Conservation (phyloP, 2,888 invertebrate genomes). For the Ectobius pallidus region DNA sequence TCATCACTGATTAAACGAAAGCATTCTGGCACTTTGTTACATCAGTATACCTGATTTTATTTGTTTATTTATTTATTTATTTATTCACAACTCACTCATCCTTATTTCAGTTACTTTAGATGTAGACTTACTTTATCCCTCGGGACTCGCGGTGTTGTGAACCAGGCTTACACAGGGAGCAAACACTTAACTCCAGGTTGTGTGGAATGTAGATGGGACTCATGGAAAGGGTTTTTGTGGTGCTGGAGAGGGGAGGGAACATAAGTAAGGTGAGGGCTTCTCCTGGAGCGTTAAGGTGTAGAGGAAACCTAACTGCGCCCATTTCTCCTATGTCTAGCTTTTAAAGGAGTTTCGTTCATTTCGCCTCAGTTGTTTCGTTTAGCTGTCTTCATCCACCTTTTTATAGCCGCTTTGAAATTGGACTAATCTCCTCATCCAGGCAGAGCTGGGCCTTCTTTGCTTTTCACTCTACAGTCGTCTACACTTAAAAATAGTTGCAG, state of each 20-base stretch:
- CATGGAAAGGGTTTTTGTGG: background rate
- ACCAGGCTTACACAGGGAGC: background rate
- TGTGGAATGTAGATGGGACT: constrained; percentile 22
- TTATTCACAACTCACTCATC: no score
- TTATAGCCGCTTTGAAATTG: constrained; percentile 37
- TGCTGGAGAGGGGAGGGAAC: background rate
- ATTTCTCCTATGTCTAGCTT: constrained; percentile 7
- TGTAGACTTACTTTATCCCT: no score
- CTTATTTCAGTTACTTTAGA: no score
- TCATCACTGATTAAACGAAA: no score
- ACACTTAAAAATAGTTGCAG: constrained; percentile 2
- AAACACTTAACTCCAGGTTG: background rate
- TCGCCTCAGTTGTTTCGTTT: constrained; percentile 37
- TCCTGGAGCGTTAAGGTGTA: background rate
- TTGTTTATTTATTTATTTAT: no score
- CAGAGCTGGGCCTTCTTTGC: constrained; percentile 2
- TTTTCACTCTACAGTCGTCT: constrained; percentile 19
- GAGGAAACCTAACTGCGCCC: constrained; percentile 3
- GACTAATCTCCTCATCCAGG: constrained; percentile 36
- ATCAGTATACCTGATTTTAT: no score
- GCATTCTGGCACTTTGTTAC: no score
- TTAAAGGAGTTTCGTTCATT: constrained; percentile 26
- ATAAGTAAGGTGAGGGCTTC: background rate
- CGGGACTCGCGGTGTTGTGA: no score
- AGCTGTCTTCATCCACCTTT: constrained; percentile 40